Conservation (phyloP, 1,140 invertebrate species). For the Ctenoplectra terminalis region DNA sequence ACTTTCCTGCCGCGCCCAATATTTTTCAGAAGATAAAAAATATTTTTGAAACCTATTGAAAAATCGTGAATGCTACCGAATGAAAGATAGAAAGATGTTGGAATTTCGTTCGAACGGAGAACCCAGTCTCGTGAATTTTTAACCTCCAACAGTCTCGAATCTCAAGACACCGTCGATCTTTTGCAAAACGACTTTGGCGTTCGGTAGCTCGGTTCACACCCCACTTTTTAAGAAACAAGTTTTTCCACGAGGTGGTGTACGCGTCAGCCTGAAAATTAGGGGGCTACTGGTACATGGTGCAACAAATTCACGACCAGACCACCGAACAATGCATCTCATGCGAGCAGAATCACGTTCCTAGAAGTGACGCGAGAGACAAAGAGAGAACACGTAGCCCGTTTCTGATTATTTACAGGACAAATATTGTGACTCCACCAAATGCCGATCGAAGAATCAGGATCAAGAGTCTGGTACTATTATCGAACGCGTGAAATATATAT, state of each 20-base stretch:
- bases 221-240: constrained; percentile 30
- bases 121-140: too few relatives aligned
- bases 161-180: constrained; percentile 30
- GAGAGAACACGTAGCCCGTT: neutral
- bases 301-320: constrained; percentile 53
- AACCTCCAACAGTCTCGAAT: neutral
- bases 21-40: too few relatives aligned
- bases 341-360: constrained; percentile 24
- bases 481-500: too few relatives aligned
- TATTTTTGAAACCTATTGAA: too few relatives aligned
- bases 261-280: constrained; percentile 38
- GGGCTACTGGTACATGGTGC: constrained; percentile 35
- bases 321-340: constrained; percentile 48
- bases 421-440: constrained; percentile 56
- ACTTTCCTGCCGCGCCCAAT: too few relatives aligned
- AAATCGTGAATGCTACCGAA: too few relatives aligned
- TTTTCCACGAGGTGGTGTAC: constrained; percentile 1
- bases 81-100: too few relatives aligned
- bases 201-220: constrained; percentile 21
- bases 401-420: constrained; percentile 63
- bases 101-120: too few relatives aligned
- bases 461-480: too few relatives aligned
- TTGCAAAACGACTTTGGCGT: constrained; percentile 1
- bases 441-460: constrained; percentile 14
- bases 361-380: constrained; percentile 36